A percentile compares a stretch with the other conserved stretches of the same genome.
These are phyloP conservation scores for Eriosoma lanigerum DNA, from an alignment of 1,140 invertebrate species.

Conservation along the genomic window DNA sequence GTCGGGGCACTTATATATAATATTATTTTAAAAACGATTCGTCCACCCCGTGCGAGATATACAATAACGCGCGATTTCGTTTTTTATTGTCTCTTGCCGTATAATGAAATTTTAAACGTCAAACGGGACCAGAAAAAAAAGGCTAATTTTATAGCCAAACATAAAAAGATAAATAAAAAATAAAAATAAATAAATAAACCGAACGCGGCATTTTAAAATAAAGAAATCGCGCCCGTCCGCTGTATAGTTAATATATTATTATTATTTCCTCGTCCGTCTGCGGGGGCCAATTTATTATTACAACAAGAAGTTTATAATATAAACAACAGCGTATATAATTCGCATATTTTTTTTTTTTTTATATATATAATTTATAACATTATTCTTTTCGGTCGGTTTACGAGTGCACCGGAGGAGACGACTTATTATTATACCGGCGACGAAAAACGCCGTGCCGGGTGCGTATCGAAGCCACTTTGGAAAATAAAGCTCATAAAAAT, in stretches of 20 bases:
- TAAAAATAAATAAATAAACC: neutral
- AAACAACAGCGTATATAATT: neutral
- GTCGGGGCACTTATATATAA: too few relatives aligned
- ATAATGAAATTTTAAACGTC: constrained; percentile 10
- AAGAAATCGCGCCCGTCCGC: constrained; percentile 7
- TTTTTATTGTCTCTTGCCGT: neutral
- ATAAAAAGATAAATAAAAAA: neutral
- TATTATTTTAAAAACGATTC: neutral
- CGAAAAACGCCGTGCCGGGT: neutral
- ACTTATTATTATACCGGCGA: too few relatives aligned
- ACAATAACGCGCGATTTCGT: neutral
- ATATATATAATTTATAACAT: neutral
- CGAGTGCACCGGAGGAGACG: neutral
- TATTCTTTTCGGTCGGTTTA: neutral
- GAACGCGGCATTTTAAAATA: neutral
- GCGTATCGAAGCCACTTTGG: neutral
- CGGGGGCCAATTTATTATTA: constrained; percentile 23
- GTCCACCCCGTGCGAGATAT: neutral
- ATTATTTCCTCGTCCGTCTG: neutral
- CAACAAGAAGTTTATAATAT: neutral
- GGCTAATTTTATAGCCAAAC: neutral
- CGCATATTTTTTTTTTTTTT: neutral
- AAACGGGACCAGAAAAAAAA: neutral
- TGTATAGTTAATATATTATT: neutral
- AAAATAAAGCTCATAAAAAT: constrained; percentile 23